phyloP scores from a whole-genome alignment of 2,797 vertebrate genomes.

The Yasuhikotakia modesta region DNA sequence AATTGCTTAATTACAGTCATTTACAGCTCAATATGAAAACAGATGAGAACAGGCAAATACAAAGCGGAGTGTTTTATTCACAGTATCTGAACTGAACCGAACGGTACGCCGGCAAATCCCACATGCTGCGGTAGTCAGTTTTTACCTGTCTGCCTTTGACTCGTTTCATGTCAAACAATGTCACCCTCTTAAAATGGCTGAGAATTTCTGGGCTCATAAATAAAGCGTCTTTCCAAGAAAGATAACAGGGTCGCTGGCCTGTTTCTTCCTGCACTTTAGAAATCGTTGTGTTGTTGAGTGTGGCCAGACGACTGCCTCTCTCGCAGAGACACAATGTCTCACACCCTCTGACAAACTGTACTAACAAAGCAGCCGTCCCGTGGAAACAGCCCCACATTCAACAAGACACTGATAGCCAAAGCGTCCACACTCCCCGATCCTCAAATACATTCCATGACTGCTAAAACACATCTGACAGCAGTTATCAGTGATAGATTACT shows the following conservation, averaged over 20 bases:
- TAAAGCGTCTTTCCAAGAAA: constrained; percentile 25
- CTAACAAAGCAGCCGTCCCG: constrained; percentile 27
- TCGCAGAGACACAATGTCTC: constrained; percentile 34
- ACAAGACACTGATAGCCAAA: constrained; percentile 50
- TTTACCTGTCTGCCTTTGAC: not conserved
- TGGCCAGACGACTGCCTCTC: constrained; percentile 16
- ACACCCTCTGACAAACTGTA: constrained; percentile 49
- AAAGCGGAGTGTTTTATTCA: constrained; percentile 24
- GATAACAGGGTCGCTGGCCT: constrained; percentile 37
- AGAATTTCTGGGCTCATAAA: constrained; percentile 27
- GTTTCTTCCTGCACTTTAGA: constrained; percentile 28
- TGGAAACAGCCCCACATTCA: constrained; percentile 43
- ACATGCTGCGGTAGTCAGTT: not conserved
- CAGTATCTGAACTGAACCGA: not conserved
- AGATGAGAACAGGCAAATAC: constrained; percentile 18
- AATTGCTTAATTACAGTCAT: constrained; percentile 79
- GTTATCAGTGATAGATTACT: constrained; percentile 39
- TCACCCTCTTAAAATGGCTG: constrained; percentile 16
- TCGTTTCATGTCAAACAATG: constrained; percentile 21
- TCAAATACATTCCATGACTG: constrained; percentile 61
- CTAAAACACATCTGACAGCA: constrained; percentile 25
- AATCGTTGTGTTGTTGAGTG: constrained; percentile 26
- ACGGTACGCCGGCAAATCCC: not conserved
- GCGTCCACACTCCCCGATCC: constrained; percentile 50
- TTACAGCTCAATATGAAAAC: constrained; percentile 65